Percentiles rank a stretch among this genome's conserved stretches.
phyloP scores from a whole-genome alignment of 1,140 invertebrate genomes.

The Drosophila watanabei region DNA sequence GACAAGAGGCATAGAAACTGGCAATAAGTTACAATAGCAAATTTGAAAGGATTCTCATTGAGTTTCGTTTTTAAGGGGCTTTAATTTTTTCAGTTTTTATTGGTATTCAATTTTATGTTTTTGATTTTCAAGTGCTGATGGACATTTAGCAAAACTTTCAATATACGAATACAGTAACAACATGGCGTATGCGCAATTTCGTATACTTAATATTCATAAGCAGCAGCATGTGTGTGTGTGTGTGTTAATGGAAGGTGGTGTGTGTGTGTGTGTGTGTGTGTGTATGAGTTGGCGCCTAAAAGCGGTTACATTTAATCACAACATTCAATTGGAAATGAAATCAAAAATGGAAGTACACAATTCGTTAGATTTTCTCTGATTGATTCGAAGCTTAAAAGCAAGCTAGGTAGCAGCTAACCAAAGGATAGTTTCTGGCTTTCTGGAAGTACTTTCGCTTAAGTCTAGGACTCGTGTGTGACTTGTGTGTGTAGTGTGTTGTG shows the following conservation, averaged over 20 bases:
- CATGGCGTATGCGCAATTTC: slow-evolving; percentile 68
- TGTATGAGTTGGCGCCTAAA: slow-evolving; percentile 55
- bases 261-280: slow-evolving; percentile 38
- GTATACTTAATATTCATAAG: slow-evolving; percentile 22
- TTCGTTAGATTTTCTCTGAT: slow-evolving; percentile 37
- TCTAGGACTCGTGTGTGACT: slow-evolving; percentile 58
- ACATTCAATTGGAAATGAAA: slow-evolving; percentile 73
- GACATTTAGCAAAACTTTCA: slow-evolving; percentile 79
- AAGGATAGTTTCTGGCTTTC: slow-evolving; percentile 24
- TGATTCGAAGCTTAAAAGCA: slow-evolving; percentile 47
- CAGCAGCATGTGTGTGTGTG: slow-evolving; percentile 51
- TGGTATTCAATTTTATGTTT: slow-evolving; percentile 34
- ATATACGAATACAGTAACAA: slow-evolving; percentile 50
- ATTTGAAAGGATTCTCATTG: slow-evolving; percentile 48
- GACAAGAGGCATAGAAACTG: slow-evolving; percentile 4
- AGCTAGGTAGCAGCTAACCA: slow-evolving; percentile 40
- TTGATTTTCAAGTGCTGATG: slow-evolving; percentile 81
- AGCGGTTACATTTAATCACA: slow-evolving; percentile 78
- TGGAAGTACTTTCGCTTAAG: slow-evolving; percentile 62
- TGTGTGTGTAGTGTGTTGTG: slow-evolving; percentile 25
- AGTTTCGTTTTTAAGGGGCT: background rate
- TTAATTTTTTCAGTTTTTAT: slow-evolving; percentile 1
- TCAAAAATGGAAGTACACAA: slow-evolving; percentile 49
- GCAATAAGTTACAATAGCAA: slow-evolving; percentile 47
- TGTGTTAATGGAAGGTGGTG: slow-evolving; percentile 28